Base-by-base conservation (phyloP, 2,797 vertebrate genomes). In the Lophius americanus region DNA sequence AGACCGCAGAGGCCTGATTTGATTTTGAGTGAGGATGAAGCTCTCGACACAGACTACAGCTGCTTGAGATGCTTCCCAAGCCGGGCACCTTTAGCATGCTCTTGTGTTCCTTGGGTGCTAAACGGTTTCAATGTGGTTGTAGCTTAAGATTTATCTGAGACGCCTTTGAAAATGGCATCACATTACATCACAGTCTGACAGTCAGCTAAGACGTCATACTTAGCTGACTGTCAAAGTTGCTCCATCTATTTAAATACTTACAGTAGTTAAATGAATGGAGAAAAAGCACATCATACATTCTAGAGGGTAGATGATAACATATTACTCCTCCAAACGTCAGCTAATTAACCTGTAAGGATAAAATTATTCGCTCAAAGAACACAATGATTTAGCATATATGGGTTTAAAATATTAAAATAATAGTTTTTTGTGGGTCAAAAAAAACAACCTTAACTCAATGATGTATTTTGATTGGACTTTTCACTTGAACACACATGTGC, bases 111-210 rank as follows among this genome's bases (percentile, higher is more conserved):
- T 51, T 4, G 38, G 55, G 69, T 67, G 63, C 57, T 59, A 53
- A 60, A 60, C 56, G 36, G 66, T 72, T 62, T 51, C 68, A 64
- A 73, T 47, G 6, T 60, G 50, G 64, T 58, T 56, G 74, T 65
- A 79, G 63, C 63, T 60, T 61, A 55, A 72, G 67, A 82, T 79
- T 75, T 61, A 68, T 78, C 70, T 52, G 59, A 50, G 71, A 69
- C 69, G 51, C 60, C 47, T 83, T 77, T 76, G 82, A 73, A 82
- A 83, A 82, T 79, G 49, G 68, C 72, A 87, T 70, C 64, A 68
- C 70, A 75, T 88, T 74, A 83, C 6, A 41, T 5, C 9, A 42
- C 41, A 59, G 73, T 50, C 68, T 79, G 77, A 68, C 78, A 78
- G 70, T 82, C 73, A 75, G 57, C 75, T 23, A 23, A 23, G 23